Conservation (phyloP, 2,113 vertebrate genomes). For the Nerophis lumbriciformis region DNA sequence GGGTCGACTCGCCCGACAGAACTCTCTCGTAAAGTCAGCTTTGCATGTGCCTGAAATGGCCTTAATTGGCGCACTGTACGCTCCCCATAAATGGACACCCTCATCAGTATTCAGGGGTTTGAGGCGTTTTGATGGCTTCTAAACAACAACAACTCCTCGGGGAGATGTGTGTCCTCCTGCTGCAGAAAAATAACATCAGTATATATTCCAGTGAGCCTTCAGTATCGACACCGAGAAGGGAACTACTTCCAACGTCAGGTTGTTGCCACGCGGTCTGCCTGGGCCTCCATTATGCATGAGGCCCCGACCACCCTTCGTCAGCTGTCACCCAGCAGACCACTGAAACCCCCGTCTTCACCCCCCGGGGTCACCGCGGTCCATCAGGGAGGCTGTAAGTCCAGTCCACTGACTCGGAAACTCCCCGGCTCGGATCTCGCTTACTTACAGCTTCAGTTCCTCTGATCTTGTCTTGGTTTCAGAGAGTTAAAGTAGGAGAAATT, state of each 20-base stretch:
- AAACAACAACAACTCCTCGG: too few species aligned
- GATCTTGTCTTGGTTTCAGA: conserved; percentile 20
- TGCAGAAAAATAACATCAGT: conserved; percentile 8
- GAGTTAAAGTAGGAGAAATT: conserved; percentile 15
- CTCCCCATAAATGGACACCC: too few species aligned
- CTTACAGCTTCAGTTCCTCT: conserved; percentile 30
- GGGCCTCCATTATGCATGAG: conserved; percentile 70
- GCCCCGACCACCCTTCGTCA: conserved; percentile 64
- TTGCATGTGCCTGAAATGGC: too few species aligned
- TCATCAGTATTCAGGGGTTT: too few species aligned
- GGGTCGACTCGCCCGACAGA: too few species aligned
- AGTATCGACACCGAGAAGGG: conserved; percentile 48
- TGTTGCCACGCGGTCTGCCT: conserved; percentile 48
- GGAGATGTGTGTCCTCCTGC: neutral
- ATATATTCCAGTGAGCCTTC: conserved; percentile 45
- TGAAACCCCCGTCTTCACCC: conserved; percentile 65
- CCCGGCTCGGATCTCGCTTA: conserved; percentile 49
- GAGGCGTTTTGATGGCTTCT: neutral
- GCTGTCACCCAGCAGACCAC: conserved; percentile 72
- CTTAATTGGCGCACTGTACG: too few species aligned
- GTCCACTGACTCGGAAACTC: conserved; percentile 64
- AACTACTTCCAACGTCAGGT: conserved; percentile 50
- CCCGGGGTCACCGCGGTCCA: conserved; percentile 50
- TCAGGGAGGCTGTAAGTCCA: conserved; percentile 67
- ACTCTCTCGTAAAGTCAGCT: too few species aligned